Conservation (phyloP, 2,797 vertebrate genomes). For the Sebastes matsubarae region DNA sequence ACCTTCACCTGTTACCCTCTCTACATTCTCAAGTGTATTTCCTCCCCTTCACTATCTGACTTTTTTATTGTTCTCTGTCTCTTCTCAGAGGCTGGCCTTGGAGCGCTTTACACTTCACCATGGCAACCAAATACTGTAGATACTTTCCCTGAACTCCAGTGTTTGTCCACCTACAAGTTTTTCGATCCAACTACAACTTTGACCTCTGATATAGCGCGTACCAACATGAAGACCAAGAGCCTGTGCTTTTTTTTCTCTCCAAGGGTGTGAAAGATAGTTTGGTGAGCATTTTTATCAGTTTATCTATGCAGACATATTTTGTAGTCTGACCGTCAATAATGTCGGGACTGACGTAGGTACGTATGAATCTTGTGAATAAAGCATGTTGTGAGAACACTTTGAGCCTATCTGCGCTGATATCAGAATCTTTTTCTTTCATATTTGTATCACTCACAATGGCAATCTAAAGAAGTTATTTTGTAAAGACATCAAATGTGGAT, state of each 20-base stretch:
- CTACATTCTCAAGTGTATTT: constrained; percentile 1
- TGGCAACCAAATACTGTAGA: constrained; percentile 10
- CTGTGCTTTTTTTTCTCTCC: not conserved
- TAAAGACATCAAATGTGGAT: not conserved
- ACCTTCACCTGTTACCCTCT: not conserved
- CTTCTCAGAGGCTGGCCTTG: not conserved
- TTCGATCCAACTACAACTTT: not conserved
- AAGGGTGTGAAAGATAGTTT: not conserved
- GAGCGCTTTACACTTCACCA: not conserved
- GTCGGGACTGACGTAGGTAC: not conserved
- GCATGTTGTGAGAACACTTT: not conserved
- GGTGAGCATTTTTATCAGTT: not conserved
- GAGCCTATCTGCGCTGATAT: not conserved
- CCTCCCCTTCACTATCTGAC: not conserved
- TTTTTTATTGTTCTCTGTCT: not conserved
- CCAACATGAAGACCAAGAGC: not conserved
- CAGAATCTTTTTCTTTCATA: not conserved
- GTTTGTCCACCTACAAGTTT: not conserved
- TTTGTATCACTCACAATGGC: not conserved
- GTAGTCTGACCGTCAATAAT: not conserved
- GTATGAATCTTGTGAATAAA: not conserved
- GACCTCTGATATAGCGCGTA: not conserved
- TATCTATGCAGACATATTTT: not conserved
- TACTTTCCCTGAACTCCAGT: not conserved
- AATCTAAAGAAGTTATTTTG: not conserved